phyloP scores from a whole-genome alignment of 2,113 vertebrate species.

The Xenopus borealis region DNA sequence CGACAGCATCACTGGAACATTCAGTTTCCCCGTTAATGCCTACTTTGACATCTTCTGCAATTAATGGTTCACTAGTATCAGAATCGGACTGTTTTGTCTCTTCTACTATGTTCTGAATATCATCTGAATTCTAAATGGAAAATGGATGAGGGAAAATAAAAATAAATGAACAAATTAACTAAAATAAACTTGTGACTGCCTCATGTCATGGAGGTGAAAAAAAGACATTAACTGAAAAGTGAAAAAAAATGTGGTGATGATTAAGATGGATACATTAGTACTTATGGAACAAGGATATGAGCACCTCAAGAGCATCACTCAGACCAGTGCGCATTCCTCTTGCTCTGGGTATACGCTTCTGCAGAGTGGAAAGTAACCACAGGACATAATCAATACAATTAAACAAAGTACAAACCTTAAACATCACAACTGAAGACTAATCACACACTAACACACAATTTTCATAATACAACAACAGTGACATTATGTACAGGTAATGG shows the following conservation, averaged over 20 bases:
- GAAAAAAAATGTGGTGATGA: constrained; percentile 54
- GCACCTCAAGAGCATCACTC: constrained; percentile 87
- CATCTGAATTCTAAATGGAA: constrained; percentile 83
- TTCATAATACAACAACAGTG: no score
- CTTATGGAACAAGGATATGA: constrained; percentile 63
- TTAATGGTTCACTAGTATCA: constrained; percentile 85
- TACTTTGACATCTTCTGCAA: constrained; percentile 80
- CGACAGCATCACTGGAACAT: constrained; percentile 56
- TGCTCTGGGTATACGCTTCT: constrained; percentile 72
- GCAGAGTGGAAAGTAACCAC: constrained; percentile 81
- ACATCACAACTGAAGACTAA: neutral
- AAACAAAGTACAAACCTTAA: constrained; percentile 28
- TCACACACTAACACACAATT: neutral
- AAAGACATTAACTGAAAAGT: constrained; percentile 62
- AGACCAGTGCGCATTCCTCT: constrained; percentile 75
- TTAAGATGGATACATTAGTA: constrained; percentile 57
- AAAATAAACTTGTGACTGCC: constrained; percentile 63
- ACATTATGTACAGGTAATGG: no score
- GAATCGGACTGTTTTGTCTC: constrained; percentile 85
- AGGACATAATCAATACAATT: constrained; percentile 72
- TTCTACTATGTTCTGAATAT: constrained; percentile 78
- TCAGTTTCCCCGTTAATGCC: constrained; percentile 68
- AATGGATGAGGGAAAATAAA: constrained; percentile 66
- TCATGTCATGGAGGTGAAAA: constrained; percentile 62
- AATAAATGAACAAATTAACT: constrained; percentile 69